Base-by-base conservation (phyloP, 2,797 vertebrate genomes). In the Austrolebias charrua region DNA sequence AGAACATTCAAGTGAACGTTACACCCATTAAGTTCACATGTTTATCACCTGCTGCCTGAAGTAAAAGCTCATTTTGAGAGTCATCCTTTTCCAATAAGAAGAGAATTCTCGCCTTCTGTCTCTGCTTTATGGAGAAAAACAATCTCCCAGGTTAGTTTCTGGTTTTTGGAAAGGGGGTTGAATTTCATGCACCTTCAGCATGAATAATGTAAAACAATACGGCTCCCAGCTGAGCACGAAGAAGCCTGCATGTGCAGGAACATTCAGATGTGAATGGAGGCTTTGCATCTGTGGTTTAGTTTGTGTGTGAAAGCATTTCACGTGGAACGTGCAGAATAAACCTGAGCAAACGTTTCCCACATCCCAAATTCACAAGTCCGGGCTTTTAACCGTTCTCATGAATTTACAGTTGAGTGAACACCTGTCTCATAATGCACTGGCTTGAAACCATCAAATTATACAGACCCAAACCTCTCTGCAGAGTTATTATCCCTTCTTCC, bases 161-260 rank as follows among this genome's bases (percentile, higher is more conserved):
- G 53, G 80, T 64, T 79, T 84, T 82, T 74, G 48, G 61, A 38
- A 38, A 85, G 61, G 47, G 65, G 65, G 44, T 79, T 84, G 71
- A 64, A 83, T 87, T 88, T 82, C 66, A 77, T 74, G 73, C 78
- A 78, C 87, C 71, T 81, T 85, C 77, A 73, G 76, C 73, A 86
- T 89, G 62, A 88, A 88, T 89, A 86, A 88, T 90, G 85, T 73
- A 90, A 79, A 59, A 80, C 73, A 82, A 78, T 84, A 75, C 68
- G 67, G 19, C 55, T 81, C 68, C 57, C 71, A 80, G 49, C 68
- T 83, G 75, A 80, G 72, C 14, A 20, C 78, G 63, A 80, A 65
- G 73, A 66, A 65, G 68, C 67, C 43, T 72, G 44, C 57, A 63
- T 64, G 61, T 75, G 71, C 56, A 66, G 52, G 61, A 63, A 76